Conservation (phyloP, 2,888 invertebrate species). For the Auanema freiburgensis region DNA sequence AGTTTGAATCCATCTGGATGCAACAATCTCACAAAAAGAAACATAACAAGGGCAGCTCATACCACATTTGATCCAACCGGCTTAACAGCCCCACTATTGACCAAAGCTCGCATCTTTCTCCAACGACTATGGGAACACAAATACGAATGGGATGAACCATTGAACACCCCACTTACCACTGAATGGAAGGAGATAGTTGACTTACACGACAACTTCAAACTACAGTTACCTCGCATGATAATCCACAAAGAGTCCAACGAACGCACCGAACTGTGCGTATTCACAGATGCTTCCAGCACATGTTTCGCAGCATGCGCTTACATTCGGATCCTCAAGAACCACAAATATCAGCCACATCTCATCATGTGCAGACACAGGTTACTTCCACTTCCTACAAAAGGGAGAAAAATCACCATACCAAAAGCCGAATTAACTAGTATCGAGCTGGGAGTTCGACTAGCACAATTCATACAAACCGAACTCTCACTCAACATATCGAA, state of each 20-base stretch:
- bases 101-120: background rate
- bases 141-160: background rate
- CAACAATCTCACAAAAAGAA: background rate
- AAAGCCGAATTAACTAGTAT: no score
- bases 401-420: no score
- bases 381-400: no score
- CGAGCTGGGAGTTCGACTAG: background rate
- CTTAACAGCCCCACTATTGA: background rate
- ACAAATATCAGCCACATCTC: no score
- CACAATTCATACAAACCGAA: background rate
- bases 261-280: conserved; percentile 4
- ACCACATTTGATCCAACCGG: conserved; percentile 7
- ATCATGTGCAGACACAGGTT: no score
- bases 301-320: conserved; percentile 7
- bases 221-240: background rate
- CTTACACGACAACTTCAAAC: background rate
- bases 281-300: conserved; percentile 2
- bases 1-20: background rate
- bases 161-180: background rate
- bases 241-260: background rate
- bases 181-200: conserved; percentile 18
- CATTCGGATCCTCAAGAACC: background rate
- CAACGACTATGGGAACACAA: conserved; percentile 3
- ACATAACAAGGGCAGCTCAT: background rate
- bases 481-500: background rate